Evolutionary conservation across 2,888 invertebrate species (phyloP).

Genomic region (Meiosimyza platycephala): DNA sequence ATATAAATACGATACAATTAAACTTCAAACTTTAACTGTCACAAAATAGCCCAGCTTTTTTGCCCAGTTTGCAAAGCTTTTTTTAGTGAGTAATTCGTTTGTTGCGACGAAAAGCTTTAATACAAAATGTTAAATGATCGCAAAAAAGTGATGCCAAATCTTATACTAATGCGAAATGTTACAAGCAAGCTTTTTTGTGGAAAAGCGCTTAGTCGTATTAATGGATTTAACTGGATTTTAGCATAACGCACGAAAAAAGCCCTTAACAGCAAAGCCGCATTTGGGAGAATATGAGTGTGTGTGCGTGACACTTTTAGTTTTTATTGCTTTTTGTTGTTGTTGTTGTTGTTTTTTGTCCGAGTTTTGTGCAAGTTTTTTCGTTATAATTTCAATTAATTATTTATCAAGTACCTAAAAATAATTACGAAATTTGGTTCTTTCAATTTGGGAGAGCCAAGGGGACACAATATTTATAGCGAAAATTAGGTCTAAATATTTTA

Average conservation of each 20-base stretch:
- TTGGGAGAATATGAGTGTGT: background rate
- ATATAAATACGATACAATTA: background rate
- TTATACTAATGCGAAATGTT: background rate
- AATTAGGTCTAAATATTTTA: too few species aligned
- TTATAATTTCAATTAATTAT: too few species aligned
- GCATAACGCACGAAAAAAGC: background rate
- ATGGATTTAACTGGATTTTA: background rate
- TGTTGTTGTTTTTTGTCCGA: background rate
- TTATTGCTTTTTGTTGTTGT: background rate
- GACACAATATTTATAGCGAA: too few species aligned
- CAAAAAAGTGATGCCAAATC: slow-evolving; percentile 5
- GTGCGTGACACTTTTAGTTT: background rate
- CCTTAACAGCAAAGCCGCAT: slow-evolving; percentile 10
- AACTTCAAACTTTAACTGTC: background rate
- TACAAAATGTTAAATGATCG: background rate
- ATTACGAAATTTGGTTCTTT: too few species aligned
- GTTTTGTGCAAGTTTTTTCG: too few species aligned
- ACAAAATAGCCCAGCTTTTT: too few species aligned
- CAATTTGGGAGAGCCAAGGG: too few species aligned
- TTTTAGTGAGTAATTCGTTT: too few species aligned
- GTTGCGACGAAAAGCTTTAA: too few species aligned
- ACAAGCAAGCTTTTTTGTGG: background rate
- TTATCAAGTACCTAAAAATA: too few species aligned
- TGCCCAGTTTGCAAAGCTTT: too few species aligned
- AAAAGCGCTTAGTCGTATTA: background rate